Percentiles rank a stretch among this genome's conserved stretches.
These are phyloP conservation scores for Drosophila nigrodunni DNA, from an alignment of 1,140 invertebrate species.

Conservation along the genomic window DNA sequence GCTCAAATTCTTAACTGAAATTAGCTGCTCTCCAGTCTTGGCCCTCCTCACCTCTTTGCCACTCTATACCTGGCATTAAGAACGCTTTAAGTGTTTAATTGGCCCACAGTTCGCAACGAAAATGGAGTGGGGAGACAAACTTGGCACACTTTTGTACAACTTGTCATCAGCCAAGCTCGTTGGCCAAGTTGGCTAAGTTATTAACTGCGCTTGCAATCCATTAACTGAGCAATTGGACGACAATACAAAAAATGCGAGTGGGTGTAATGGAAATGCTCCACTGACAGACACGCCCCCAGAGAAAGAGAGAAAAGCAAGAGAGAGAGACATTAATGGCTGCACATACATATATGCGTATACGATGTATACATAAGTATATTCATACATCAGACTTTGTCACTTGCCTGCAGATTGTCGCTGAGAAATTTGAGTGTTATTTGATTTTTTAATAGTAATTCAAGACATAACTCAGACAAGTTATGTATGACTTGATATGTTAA, in stretches of 20 bases:
- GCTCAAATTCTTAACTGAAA: slow-evolving; percentile 20
- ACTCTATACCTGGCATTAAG: slow-evolving; percentile 49
- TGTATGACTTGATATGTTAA: neutral
- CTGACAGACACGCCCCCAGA: slow-evolving; percentile 31
- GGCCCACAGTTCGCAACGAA: slow-evolving; percentile 6
- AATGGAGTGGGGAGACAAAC: neutral
- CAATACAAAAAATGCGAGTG: slow-evolving; percentile 43
- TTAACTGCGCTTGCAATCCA: slow-evolving; percentile 77
- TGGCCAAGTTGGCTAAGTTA: slow-evolving; percentile 53
- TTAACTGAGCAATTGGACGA: slow-evolving; percentile 69
- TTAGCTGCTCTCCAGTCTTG: slow-evolving; percentile 4
- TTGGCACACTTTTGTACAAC: slow-evolving; percentile 69
- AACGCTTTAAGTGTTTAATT: slow-evolving; percentile 72
- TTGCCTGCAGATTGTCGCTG: slow-evolving; percentile 25
- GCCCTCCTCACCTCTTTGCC: neutral
- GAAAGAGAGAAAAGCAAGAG: neutral
- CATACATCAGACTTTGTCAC: slow-evolving; percentile 64
- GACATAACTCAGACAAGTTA: slow-evolving; percentile 7
- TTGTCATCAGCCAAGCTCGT: slow-evolving; percentile 13
- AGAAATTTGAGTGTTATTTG: slow-evolving; percentile 1
- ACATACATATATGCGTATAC: neutral
- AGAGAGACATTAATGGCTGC: slow-evolving; percentile 1
- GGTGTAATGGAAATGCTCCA: slow-evolving; percentile 67
- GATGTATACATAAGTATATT: slow-evolving; percentile 19
- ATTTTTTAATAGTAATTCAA: slow-evolving; percentile 34